phyloP scores from a whole-genome alignment of 2,797 vertebrate species.

The Momotus momota region DNA sequence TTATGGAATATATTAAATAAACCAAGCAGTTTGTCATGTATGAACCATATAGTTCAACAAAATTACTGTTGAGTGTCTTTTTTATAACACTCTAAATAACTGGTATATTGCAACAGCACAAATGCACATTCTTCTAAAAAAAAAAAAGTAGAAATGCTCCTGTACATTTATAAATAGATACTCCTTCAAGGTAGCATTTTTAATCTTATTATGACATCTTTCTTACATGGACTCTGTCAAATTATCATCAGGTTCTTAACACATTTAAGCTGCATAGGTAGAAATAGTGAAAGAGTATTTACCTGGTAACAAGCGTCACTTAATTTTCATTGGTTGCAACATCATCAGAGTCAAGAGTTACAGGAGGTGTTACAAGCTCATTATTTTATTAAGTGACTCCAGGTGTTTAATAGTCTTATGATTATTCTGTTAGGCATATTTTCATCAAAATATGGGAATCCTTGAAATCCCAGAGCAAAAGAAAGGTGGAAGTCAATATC shows the following conservation, averaged over 20 bases:
- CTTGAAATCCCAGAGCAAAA: conserved; percentile 31
- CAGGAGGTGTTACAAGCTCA: not conserved
- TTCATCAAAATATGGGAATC: conserved; percentile 43
- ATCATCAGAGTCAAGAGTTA: conserved; percentile 21
- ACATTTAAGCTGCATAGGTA: not conserved
- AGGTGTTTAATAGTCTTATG: conserved; percentile 17
- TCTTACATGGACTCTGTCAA: not conserved
- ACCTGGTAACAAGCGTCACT: not conserved
- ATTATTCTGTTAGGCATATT: conserved; percentile 50
- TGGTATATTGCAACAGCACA: not conserved
- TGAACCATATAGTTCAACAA: not conserved
- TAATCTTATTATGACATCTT: not conserved
- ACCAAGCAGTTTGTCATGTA: not conserved
- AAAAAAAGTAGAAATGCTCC: not conserved
- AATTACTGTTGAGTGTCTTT: not conserved
- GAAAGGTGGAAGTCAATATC: not conserved
- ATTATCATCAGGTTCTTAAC: not conserved
- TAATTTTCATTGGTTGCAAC: conserved; percentile 28
- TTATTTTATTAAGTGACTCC: conserved; percentile 51
- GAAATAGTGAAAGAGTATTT: not conserved
- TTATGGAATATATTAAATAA: not conserved
- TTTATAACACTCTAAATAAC: not conserved
- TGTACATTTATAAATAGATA: not conserved
- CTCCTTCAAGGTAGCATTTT: not conserved
- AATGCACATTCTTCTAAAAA: not conserved